Base-by-base conservation (phyloP, 2,113 vertebrate genomes). In the Zapus hudsonius region DNA sequence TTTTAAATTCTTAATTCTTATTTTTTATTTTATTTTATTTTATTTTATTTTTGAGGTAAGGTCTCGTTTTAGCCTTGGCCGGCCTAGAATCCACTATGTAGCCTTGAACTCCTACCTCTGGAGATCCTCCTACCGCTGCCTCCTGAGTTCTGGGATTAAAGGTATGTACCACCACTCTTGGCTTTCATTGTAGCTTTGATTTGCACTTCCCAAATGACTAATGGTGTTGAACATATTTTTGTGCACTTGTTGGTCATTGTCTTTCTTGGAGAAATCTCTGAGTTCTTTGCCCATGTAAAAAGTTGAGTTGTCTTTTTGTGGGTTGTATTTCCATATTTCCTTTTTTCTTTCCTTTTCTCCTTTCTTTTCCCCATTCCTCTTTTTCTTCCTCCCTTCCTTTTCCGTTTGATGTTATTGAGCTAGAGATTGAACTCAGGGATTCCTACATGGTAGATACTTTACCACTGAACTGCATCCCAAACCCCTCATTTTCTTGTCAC, bases 241-340 rank as follows among this genome's bases (percentile, higher is more conserved):
- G 27, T 83, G 55, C 70, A 23, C 72, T 83, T 61, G 11, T 76
- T 82, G 69, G 66, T n/a, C 74, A 73, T 89, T 91, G 66, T 52
- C 52, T 92, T 90, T 31, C 90, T 76, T 76, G 75, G 84, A 91
- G 84, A 93, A 85, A 85, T 91, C 52, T 38, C 76, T 85, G 88
- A 91, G 9, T 66, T 91, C 59, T 87, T 94, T 93, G 78, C 36
- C 73, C 9, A 55, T 47, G 82, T 66, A 89, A 67, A 40, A 57
- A 82, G 61, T 31, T 87, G 83, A 27, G 57, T 64, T 91, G 33
- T 81, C 67, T 91, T 87, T 78, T 64, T 61, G 25, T 78, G 55
- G 66, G 33, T 64, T 88, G 33, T 67, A 40, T 70, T 44, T 79
- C 73, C n/a, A n/a, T 73, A 38, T 76, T 72, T 88, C 42, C 22